Evolutionary conservation across 2,113 vertebrate genomes (phyloP).

Genomic region (Ochotona curzoniae): DNA sequence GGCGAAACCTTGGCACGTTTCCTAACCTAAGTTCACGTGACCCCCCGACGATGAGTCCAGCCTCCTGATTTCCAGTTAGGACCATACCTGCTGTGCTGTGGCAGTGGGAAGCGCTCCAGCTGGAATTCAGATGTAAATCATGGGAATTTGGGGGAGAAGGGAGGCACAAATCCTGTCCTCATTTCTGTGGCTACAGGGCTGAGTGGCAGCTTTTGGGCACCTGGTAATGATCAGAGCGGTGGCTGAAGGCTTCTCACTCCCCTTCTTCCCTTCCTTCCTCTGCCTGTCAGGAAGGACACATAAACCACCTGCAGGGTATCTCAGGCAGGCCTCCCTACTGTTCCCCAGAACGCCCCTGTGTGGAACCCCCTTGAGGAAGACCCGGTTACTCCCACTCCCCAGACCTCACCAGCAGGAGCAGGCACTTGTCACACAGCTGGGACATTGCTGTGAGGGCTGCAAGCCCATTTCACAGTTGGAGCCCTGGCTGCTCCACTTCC

Average conservation of each 20-base stretch:
- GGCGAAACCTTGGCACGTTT: not conserved
- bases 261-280: not conserved
- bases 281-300: not conserved
- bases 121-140: not conserved
- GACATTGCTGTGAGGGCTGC: no score
- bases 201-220: not conserved
- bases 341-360: not conserved
- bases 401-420: no score
- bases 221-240: not conserved
- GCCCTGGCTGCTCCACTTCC: no score
- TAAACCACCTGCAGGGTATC: no score
- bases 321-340: not conserved
- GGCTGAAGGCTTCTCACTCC: not conserved
- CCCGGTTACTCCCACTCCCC: not conserved
- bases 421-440: no score
- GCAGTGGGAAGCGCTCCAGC: not conserved
- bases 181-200: not conserved
- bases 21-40: not conserved
- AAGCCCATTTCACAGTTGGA: no score
- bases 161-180: not conserved
- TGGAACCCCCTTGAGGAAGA: not conserved
- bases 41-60: not conserved
- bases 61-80: not conserved
- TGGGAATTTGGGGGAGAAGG: not conserved
- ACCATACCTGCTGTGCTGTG: not conserved